Conservation (phyloP, 2,113 vertebrate genomes). For the Hippocampus comes region DNA sequence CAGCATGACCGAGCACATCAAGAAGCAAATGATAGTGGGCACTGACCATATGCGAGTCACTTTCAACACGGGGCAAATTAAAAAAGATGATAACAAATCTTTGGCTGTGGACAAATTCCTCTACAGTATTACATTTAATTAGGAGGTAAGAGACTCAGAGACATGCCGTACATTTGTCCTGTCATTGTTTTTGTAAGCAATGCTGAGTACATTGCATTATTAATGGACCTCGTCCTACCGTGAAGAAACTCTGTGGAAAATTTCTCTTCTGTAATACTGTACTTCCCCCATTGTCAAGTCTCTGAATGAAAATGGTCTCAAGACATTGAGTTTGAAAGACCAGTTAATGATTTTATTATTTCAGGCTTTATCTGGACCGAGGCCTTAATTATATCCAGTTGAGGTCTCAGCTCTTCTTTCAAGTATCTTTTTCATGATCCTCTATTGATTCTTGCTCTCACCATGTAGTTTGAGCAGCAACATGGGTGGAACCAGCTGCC, state of each 20-base stretch:
- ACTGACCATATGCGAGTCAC: conserved; percentile 51
- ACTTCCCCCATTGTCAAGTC: neutral
- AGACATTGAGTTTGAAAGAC: conserved; percentile 9
- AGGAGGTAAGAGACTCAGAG: conserved; percentile 28
- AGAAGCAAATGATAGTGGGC: conserved; percentile 52
- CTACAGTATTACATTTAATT: conserved; percentile 23
- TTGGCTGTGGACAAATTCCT: conserved; percentile 20
- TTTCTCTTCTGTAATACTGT: neutral
- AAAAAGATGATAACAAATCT: conserved; percentile 34
- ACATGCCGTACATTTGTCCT: conserved; percentile 5
- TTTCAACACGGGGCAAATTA: conserved; percentile 40
- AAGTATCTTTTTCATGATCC: neutral
- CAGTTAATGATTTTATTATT: neutral
- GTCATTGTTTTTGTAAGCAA: conserved; percentile 10
- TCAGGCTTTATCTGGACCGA: neutral
- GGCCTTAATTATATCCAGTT: neutral
- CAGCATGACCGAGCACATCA: conserved; percentile 46
- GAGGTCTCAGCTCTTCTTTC: neutral
- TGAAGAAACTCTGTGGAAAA: neutral
- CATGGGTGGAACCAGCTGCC: conserved; percentile 26
- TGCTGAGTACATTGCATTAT: neutral
- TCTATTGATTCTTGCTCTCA: conserved; percentile 18
- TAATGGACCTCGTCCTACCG: neutral
- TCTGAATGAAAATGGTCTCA: neutral
- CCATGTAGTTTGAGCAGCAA: conserved; percentile 3